Evolutionary conservation across 2,888 invertebrate species (phyloP).

Genomic region (Hedychridium roseum): DNA sequence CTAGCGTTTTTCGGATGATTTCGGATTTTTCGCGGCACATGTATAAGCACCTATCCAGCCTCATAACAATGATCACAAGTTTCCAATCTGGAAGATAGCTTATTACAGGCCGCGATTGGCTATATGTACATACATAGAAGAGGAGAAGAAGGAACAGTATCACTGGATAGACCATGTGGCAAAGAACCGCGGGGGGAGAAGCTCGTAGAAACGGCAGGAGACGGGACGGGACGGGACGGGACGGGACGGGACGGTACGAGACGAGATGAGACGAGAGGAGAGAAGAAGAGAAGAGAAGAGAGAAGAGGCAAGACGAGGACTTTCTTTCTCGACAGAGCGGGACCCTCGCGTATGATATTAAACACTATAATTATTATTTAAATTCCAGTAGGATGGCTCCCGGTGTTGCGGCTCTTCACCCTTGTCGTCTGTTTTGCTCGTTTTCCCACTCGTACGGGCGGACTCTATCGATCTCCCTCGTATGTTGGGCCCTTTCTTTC

Average conservation of each 20-base stretch:
- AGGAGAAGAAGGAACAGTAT: constrained; percentile 32
- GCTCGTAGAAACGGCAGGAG: constrained; percentile 34
- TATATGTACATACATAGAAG: not conserved
- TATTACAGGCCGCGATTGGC: constrained; percentile 32
- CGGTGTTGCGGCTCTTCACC: constrained; percentile 55
- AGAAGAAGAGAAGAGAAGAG: constrained; percentile 11
- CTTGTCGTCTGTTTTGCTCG: constrained; percentile 24
- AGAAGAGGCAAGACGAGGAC: constrained; percentile 6
- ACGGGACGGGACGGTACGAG: constrained; percentile 29
- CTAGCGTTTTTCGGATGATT: too few relatives aligned
- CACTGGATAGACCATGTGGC: constrained; percentile 20
- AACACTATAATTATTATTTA: constrained; percentile 64
- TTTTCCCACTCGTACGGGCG: constrained; percentile 14
- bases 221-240: constrained; percentile 29
- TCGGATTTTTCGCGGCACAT: too few relatives aligned
- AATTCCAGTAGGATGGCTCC: constrained; percentile 63
- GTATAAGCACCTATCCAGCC: too few relatives aligned
- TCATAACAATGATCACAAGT: constrained; percentile 39
- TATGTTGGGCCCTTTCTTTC: constrained; percentile 16
- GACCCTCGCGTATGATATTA: constrained; percentile 57
- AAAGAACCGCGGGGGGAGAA: not conserved
- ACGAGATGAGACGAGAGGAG: constrained; percentile 14
- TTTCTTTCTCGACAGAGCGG: constrained; percentile 30
- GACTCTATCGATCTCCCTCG: constrained; percentile 15
- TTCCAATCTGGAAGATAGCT: constrained; percentile 41